These are phyloP conservation scores for Myiopsitta monachus DNA, from an alignment of 2,113 vertebrate species.

Conservation along the genomic window DNA sequence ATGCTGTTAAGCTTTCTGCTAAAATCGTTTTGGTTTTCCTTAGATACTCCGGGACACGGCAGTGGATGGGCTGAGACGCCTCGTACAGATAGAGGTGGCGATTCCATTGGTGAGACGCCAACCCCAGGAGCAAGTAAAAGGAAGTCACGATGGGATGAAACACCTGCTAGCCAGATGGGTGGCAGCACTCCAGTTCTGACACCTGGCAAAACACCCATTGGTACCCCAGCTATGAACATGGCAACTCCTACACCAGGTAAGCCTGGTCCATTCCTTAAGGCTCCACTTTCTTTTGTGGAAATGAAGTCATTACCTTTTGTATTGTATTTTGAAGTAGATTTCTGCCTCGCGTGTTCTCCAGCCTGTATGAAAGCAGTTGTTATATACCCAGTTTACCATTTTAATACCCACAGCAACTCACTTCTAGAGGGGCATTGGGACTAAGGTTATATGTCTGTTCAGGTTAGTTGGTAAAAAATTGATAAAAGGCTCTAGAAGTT, in stretches of 20 bases:
- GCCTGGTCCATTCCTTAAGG: background rate
- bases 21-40: background rate
- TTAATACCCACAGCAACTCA: background rate
- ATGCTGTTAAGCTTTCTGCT: background rate
- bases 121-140: conserved; percentile 97
- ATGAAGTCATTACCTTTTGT: background rate
- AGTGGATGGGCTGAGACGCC: conserved; percentile 98
- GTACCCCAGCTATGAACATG: conserved; percentile 99
- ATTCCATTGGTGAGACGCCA: conserved; percentile 96
- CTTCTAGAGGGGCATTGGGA: background rate
- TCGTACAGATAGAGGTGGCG: conserved; percentile 93
- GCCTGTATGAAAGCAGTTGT: background rate
- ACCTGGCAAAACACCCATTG: conserved; percentile 95
- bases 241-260: conserved; percentile 95
- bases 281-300: background rate
- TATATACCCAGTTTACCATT: background rate
- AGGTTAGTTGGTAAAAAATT: background rate
- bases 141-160: conserved; percentile 98
- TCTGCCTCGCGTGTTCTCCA: background rate
- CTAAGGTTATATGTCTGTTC: background rate
- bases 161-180: conserved; percentile 97
- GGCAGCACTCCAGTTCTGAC: conserved; percentile 95
- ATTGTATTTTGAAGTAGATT: background rate
- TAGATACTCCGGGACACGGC: conserved; percentile 95
- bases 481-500: background rate